Evolutionary conservation across 2,888 invertebrate species (phyloP).

Genomic region (Agrotis exclamationis): DNA sequence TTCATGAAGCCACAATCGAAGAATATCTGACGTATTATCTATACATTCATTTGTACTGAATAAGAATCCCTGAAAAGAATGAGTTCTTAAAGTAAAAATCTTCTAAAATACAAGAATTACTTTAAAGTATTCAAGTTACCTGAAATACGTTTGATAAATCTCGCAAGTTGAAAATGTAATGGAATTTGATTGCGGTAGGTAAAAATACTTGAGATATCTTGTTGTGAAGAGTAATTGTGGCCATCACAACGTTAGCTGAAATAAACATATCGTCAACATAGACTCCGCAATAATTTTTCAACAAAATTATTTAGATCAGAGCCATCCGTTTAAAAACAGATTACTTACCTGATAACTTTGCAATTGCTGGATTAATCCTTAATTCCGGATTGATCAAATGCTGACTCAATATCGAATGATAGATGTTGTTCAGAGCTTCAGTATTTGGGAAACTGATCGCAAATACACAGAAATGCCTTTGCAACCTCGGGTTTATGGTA

Average conservation of each 20-base stretch:
- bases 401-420: conserved; percentile 96
- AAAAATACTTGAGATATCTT: conserved; percentile 97
- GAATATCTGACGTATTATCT: conserved; percentile 94
- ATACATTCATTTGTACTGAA: conserved; percentile 97
- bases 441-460: conserved; percentile 95
- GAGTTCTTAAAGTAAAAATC: background rate
- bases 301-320: too few relatives aligned
- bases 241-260: conserved; percentile 93
- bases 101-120: background rate
- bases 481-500: conserved; percentile 98
- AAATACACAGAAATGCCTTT: conserved; percentile 97
- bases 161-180: conserved; percentile 98
- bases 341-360: conserved; percentile 92
- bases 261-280: conserved; percentile 14
- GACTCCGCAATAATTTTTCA: background rate
- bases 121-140: conserved; percentile 85
- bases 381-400: conserved; percentile 96
- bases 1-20: conserved; percentile 98
- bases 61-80: conserved; percentile 94
- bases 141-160: conserved; percentile 99
- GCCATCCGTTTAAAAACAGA: background rate
- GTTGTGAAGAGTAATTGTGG: conserved; percentile 96
- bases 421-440: conserved; percentile 97
- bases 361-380: conserved; percentile 94
- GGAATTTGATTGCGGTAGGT: conserved; percentile 99